These are phyloP conservation scores for Spisula solida DNA, from an alignment of 2,888 invertebrate genomes.

Conservation along the genomic window DNA sequence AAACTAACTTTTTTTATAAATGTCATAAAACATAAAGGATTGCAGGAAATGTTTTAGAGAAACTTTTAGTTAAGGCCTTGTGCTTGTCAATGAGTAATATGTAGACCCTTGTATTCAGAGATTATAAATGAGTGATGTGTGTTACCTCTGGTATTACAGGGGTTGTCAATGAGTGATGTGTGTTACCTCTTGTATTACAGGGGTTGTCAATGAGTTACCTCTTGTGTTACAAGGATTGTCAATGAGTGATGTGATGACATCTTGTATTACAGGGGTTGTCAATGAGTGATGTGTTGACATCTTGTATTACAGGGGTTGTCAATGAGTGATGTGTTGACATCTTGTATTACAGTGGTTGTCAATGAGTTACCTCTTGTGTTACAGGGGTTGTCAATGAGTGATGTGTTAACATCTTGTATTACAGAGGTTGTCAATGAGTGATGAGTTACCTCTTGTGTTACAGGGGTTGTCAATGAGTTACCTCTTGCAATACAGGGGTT, in stretches of 20 bases:
- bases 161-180: slow-evolving; percentile 96
- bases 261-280: too few relatives aligned
- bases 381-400: slow-evolving; percentile 95
- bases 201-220: slow-evolving; percentile 95
- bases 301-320: slow-evolving; percentile 92
- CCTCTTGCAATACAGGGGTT: too few relatives aligned
- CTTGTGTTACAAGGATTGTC: slow-evolving; percentile 92
- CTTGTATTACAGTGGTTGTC: slow-evolving; percentile 92
- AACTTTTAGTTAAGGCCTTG: too few relatives aligned
- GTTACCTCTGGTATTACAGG: slow-evolving; percentile 89
- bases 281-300: too few relatives aligned
- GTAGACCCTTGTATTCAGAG: slow-evolving; percentile 89
- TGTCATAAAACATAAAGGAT: too few relatives aligned
- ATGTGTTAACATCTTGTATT: too few relatives aligned
- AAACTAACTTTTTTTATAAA: too few relatives aligned
- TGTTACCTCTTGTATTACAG: too few relatives aligned
- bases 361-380: slow-evolving; percentile 91
- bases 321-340: too few relatives aligned
- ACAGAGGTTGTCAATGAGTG: slow-evolving; percentile 95
- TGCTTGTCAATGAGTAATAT: too few relatives aligned
- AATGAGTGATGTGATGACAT: slow-evolving; percentile 92
- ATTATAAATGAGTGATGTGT: slow-evolving; percentile 95
- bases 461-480: slow-evolving; percentile 95
- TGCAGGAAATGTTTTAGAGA: too few relatives aligned
- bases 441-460: too few relatives aligned